These are phyloP conservation scores for Aphaenogaster rudis DNA, from an alignment of 1,140 invertebrate genomes.

Conservation along the genomic window DNA sequence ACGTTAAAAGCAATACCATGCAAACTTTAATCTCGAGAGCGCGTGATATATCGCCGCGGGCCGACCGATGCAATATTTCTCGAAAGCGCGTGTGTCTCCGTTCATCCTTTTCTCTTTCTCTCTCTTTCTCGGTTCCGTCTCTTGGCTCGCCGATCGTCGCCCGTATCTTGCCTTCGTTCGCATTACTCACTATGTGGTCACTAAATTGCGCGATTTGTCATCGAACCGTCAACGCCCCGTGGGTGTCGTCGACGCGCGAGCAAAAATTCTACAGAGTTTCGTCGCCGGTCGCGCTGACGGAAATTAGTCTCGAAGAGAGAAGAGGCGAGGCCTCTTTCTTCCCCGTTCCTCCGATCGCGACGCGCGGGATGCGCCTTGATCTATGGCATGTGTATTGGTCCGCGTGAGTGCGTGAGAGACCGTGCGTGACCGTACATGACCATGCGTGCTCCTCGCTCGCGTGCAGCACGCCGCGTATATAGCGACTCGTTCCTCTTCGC, in stretches of 20 bases:
- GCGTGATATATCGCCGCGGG: slow-evolving; percentile 61
- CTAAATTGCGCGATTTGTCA: slow-evolving; percentile 57
- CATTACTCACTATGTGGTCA: slow-evolving; percentile 27
- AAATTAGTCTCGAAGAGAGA: slow-evolving; percentile 16
- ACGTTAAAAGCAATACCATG: slow-evolving; percentile 66
- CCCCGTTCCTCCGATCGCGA: neutral
- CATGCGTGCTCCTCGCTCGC: slow-evolving; percentile 64
- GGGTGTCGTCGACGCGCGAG: neutral
- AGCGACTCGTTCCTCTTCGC: slow-evolving; percentile 67
- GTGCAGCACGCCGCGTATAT: slow-evolving; percentile 51
- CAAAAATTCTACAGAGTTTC: slow-evolving; percentile 46
- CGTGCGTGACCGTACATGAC: slow-evolving; percentile 75
- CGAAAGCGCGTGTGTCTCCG: slow-evolving; percentile 52
- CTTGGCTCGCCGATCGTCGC: neutral
- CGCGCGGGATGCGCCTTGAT: slow-evolving; percentile 51
- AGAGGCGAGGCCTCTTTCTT: neutral
- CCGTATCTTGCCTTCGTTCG: slow-evolving; percentile 25
- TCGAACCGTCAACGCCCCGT: slow-evolving; percentile 43
- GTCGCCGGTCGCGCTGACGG: neutral
- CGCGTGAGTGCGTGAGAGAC: slow-evolving; percentile 66
- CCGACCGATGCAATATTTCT: slow-evolving; percentile 61
- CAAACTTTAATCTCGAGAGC: slow-evolving; percentile 65
- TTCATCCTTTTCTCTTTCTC: slow-evolving; percentile 7
- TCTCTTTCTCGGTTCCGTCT: neutral
- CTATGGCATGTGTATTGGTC: slow-evolving; percentile 68